Percentiles rank a stretch among this genome's conserved stretches.
Evolutionary conservation across 2,797 vertebrate species (phyloP).

Genomic region (Danio aesculapii): DNA sequence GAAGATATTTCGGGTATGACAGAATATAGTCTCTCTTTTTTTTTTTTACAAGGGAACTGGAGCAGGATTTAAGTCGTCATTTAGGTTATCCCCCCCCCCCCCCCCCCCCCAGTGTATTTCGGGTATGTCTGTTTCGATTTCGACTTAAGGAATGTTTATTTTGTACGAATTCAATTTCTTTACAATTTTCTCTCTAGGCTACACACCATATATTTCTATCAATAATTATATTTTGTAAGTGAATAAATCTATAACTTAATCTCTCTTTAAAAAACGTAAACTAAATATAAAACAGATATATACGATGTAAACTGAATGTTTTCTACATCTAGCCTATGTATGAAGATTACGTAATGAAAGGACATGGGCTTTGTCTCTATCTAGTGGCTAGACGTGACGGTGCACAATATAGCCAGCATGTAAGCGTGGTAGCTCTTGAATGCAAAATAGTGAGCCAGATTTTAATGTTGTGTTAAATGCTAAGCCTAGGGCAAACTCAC

Average conservation of each 20-base stretch:
- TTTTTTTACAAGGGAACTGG: neutral
- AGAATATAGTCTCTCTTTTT: too few relatives aligned
- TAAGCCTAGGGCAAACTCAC: too few relatives aligned
- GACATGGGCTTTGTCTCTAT: conserved; percentile 10
- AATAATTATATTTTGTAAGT: too few relatives aligned
- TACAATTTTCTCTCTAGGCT: too few relatives aligned
- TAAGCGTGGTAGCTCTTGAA: too few relatives aligned
- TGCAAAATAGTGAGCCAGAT: too few relatives aligned
- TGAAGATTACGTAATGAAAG: conserved; percentile 1
- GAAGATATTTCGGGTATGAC: neutral
- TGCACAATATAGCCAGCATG: neutral
- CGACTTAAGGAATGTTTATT: neutral
- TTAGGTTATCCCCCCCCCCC: neutral
- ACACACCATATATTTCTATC: too few relatives aligned
- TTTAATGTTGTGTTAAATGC: too few relatives aligned
- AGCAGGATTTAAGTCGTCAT: neutral
- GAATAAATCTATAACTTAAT: too few relatives aligned
- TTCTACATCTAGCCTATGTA: neutral
- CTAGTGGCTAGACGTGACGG: conserved; percentile 6
- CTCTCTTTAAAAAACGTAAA: too few relatives aligned
- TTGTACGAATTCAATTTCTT: neutral
- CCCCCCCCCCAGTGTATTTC: neutral
- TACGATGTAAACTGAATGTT: neutral
- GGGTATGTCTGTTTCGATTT: neutral
- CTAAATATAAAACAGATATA: too few relatives aligned